phyloP scores from a whole-genome alignment of 2,113 vertebrate species.

The Ciconia maguari region DNA sequence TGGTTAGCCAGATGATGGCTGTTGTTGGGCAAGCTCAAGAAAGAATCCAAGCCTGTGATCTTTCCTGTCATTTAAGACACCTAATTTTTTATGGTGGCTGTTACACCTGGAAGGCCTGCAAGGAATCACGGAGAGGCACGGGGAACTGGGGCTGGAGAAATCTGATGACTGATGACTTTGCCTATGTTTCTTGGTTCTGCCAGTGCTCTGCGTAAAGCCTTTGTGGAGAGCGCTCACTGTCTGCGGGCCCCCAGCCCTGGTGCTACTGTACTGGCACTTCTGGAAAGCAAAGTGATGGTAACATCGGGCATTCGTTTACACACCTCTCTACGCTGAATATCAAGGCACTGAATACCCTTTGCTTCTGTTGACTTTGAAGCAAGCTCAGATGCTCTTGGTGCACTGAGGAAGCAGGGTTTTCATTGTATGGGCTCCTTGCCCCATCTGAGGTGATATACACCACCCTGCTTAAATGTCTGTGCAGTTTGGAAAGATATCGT shows the following conservation, averaged over 20 bases:
- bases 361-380: neutral
- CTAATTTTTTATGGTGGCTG: slow-evolving; percentile 51
- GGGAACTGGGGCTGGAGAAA: neutral
- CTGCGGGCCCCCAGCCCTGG: neutral
- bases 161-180: neutral
- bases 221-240: neutral
- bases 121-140: neutral
- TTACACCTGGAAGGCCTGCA: slow-evolving; percentile 15
- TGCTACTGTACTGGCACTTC: neutral
- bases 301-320: neutral
- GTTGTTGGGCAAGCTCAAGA: slow-evolving; percentile 22
- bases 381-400: neutral
- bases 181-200: neutral
- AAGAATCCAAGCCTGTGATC: slow-evolving; percentile 42
- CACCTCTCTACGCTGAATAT: neutral
- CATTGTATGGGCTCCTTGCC: neutral
- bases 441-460: neutral
- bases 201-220: neutral
- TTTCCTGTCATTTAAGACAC: slow-evolving; percentile 38
- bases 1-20: slow-evolving; percentile 49
- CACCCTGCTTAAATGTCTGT: neutral
- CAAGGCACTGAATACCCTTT: neutral
- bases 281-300: neutral
- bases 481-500: neutral
- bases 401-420: neutral